Evolutionary conservation across 2,113 vertebrate genomes (phyloP), one percentile per base, ranked within the genome.

Genomic region (Jaculus jaculus): DNA sequence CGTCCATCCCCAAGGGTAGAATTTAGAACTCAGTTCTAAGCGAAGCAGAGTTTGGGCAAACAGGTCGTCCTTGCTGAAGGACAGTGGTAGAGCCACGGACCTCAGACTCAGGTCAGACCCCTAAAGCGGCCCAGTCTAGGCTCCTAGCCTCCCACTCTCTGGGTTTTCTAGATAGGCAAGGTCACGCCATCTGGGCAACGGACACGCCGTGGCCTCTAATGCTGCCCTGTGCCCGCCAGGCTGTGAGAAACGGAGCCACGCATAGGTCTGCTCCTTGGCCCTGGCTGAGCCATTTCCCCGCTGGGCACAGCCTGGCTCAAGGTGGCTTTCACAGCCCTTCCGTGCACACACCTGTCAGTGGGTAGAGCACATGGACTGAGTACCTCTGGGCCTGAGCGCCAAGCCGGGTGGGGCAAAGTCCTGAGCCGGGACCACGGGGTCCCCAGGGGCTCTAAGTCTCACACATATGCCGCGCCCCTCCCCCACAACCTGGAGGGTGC

Each of bases 401-500:
- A 54, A n/a, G 69, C 51, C 58, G 17, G 28, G 47, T 32, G 30
- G 34, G 42, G 77, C 83, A 4, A 60, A 39, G 80, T 58, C 51
- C 71, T 3, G 65, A 51, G 47, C 15, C 8, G 16, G 24, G 60
- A 32, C 37, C 6, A 23, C 60, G 3, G 12, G 58, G 32, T 7
- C 21, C 21, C 65, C 13, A 42, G 24, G 5, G 42, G 42, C 42
- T 47, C 42, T 47, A 8, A 47, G 42, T 47, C 42, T 21, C 78
- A 1, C 16, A 11, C 23, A 20, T 2, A 6, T 3, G n/a, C n/a
- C n/a, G n/a, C 0, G 12, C 16, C 24, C 16, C 7, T 16, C 65
- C 16, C 4, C 7, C n/a, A 7, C 10, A 39, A 17, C 72, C 72
- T 6, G 5, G 17, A 65, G 26, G 16, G 68, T 28, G 2, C 42